Evolutionary conservation across 1,140 invertebrate genomes (phyloP), one percentile per base, ranked within the genome.

Genomic region (Mylabris phalerata): DNA sequence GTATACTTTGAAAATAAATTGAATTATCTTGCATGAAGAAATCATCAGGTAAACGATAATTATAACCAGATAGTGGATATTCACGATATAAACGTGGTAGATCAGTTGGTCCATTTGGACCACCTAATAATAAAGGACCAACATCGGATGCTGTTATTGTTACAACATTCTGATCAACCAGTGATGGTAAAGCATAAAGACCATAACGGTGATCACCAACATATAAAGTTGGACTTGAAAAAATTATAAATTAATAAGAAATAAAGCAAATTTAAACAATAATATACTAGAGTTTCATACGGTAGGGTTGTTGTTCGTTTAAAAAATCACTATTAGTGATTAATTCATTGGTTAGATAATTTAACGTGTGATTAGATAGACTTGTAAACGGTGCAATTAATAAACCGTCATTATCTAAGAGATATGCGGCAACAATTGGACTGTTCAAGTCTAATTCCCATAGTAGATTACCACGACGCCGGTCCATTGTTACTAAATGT

Each of bases 371-470:
- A 62, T 92, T 87, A 1, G 92, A 91, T 38, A 98, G 84, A 47
- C 89, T 92, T 6, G 89, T 92, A 70, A 96, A 96, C 2, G 94
- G 94, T 41, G 98, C 81, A 43, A 87, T 84, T 39, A 93, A 78
- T 32, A 98, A 80, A 2, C 89, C 89, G 44, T 88, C 84, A 38
- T 84, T 81, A 59, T 87, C 86, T 50, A 95, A 75, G 1, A 87
- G 76, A 74, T 97, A 99, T 55, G 93, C 84, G 0, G 90, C 94
- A 47, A 98, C 88, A 2, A 98, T 85, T 2, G 95, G 94, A 59
- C 92, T 94, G 48, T 85, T 84, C 47, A 93, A 84, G 72, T 97
- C 85, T 11, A 83, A 79, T 66, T 92, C 83, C 95, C 95, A 98
- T 5, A 94, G 72, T 38, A 93, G 77, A 58, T 85, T 82, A 0